phyloP scores from a whole-genome alignment of 2,797 vertebrate genomes.

The Rousettus madagascariensis region DNA sequence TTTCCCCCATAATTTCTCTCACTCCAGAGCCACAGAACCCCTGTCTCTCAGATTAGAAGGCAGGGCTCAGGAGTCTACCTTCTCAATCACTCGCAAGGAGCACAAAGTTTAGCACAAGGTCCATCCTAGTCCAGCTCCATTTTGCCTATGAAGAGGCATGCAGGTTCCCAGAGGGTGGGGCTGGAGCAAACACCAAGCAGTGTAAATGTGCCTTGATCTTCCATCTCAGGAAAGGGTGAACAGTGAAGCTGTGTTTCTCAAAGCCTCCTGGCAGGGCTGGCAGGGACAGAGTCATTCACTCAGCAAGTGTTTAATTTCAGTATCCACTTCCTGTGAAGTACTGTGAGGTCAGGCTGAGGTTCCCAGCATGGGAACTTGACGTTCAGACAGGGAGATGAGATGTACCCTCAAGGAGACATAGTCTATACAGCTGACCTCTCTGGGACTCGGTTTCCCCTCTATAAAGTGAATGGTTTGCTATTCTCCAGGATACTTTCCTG shows the following conservation, averaged over 20 bases:
- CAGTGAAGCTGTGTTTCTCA: neutral
- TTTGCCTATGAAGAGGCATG: too few species aligned
- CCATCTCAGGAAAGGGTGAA: neutral
- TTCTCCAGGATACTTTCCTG: neutral
- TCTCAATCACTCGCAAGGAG: neutral
- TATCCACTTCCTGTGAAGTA: neutral
- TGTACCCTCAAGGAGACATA: accelerated
- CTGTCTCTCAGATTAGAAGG: neutral
- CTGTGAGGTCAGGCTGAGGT: neutral
- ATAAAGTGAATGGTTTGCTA: neutral
- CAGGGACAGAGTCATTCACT: neutral
- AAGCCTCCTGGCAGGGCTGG: neutral
- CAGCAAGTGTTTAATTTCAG: neutral
- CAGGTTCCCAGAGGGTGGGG: neutral
- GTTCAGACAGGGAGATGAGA: neutral
- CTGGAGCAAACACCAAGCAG: accelerated
- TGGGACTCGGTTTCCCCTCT: neutral
- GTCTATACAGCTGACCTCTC: neutral
- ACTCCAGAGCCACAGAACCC: neutral
- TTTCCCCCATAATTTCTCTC: neutral
- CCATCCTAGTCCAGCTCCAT: neutral
- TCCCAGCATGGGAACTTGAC: neutral
- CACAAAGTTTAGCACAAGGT: too few species aligned
- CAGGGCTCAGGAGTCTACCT: neutral
- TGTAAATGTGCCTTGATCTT: neutral